Base-by-base conservation (phyloP, 1,140 invertebrate species). In the Drosophila parvula region DNA sequence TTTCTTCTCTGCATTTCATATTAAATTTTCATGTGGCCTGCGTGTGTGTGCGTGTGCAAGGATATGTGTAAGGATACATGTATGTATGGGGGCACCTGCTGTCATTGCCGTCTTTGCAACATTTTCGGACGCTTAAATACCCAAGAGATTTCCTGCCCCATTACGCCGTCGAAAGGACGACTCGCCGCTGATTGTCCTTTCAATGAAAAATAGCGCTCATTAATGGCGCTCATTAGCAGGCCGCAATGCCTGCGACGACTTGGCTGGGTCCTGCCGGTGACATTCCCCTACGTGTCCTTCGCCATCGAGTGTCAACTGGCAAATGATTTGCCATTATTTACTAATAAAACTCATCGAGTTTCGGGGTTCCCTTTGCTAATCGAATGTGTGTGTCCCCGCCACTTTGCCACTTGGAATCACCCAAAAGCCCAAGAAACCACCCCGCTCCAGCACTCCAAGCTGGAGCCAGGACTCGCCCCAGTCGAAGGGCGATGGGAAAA, bases 311-410 rank as follows among this genome's bases (percentile, higher is more conserved):
- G 89, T 91, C 89, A 90, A 91, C 89, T 81, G 74, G 59, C 90
- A 91, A 91, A 91, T 91, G 89, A 91, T 91, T 85, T 69, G 81
- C 90, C 90, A 91, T 91, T 91, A 91, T 91, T 91, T 85, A 86
- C 89, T 86, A 91, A 91, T 91, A 91, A 90, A 91, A 91, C 89
- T 89, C 89, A 90, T 90, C 81, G 78, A 85, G 71, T 90, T 90
- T 79, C 55, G 50, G 55, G 59, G 16, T 16, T 34, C 63, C 58
- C 50, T 56, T 50, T 67, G 74, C 79, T 88, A 86, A 85, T 88
- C 82, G 83, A 85, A 82, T 85, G 69, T 82, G 58, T 61, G 44
- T 41, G 50, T n/a, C 38, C 30, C n/a, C 28, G 5, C 22, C 22
- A 12, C 36, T 41, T 44, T 7, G n/a, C 2, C 45, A 51, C 48